A percentile compares a stretch with the other conserved stretches of the same genome.
Evolutionary conservation across 2,888 invertebrate genomes (phyloP).

Genomic region (Drosophila setosimentum): DNA sequence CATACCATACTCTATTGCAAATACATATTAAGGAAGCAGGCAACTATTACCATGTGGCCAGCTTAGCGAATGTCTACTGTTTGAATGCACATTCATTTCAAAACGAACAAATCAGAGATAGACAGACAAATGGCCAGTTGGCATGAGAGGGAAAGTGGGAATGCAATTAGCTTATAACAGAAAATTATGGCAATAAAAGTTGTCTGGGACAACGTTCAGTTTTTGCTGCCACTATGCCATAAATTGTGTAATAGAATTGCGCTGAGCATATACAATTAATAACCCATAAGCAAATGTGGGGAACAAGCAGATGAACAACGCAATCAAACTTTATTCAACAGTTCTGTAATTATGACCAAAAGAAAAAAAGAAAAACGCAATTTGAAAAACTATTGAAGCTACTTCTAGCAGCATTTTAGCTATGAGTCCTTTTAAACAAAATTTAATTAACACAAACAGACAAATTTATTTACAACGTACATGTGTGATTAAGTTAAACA

Average conservation of each 20-base stretch:
- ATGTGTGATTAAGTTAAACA: neutral
- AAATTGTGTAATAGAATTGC: slow-evolving; percentile 9
- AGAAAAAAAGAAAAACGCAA: neutral
- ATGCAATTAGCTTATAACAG: slow-evolving; percentile 25
- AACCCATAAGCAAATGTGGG: neutral
- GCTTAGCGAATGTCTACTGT: slow-evolving; percentile 21
- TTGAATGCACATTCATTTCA: slow-evolving; percentile 8
- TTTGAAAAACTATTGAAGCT: neutral
- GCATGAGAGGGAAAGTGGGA: neutral
- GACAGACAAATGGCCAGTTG: neutral
- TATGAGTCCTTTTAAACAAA: neutral
- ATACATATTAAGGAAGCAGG: slow-evolving; percentile 17
- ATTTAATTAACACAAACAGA: neutral
- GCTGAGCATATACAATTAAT: slow-evolving; percentile 2
- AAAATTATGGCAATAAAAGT: slow-evolving; percentile 30
- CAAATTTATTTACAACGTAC: neutral
- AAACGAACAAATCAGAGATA: slow-evolving; percentile 10
- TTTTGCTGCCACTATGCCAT: slow-evolving; percentile 2
- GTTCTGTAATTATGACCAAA: neutral
- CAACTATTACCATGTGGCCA: slow-evolving; percentile 7
- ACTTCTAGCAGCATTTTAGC: neutral
- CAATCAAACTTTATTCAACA: neutral
- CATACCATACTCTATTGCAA: slow-evolving; percentile 22
- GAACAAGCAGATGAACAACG: neutral
- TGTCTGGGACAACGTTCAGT: slow-evolving; percentile 1